Evolutionary conservation across 1,140 invertebrate species (phyloP).

Genomic region (Drosophila kikkawai): DNA sequence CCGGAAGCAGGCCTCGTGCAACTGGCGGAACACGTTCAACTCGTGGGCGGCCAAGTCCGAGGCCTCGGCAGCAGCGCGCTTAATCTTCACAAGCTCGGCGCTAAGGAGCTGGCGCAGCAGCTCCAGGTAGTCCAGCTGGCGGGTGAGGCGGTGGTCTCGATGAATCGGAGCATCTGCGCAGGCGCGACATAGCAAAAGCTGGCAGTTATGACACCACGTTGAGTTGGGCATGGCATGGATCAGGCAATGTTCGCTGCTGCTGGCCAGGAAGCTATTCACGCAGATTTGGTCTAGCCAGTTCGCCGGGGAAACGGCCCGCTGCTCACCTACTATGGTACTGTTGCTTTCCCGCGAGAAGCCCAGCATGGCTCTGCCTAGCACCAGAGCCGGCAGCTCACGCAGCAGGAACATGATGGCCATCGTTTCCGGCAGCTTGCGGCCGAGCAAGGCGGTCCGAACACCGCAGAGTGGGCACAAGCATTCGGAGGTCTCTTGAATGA

Average conservation of each 20-base stretch:
- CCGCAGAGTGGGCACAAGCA: slow-evolving; percentile 89
- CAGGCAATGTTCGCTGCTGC: slow-evolving; percentile 88
- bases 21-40: slow-evolving; percentile 88
- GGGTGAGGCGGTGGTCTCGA: slow-evolving; percentile 88
- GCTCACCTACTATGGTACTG: slow-evolving; percentile 9
- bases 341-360: slow-evolving; percentile 3
- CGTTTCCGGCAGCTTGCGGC: slow-evolving; percentile 87
- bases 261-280: slow-evolving; percentile 24
- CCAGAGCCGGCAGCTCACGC: slow-evolving; percentile 30
- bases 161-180: slow-evolving; percentile 89
- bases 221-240: slow-evolving; percentile 90
- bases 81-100: slow-evolving; percentile 85
- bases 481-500: slow-evolving; percentile 86
- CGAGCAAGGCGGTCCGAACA: slow-evolving; percentile 88
- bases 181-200: slow-evolving; percentile 88
- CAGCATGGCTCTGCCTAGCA: slow-evolving; percentile 34
- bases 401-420: slow-evolving; percentile 87
- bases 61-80: slow-evolving; percentile 88
- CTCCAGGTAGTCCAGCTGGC: slow-evolving; percentile 89
- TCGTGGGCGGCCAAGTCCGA: slow-evolving; percentile 88
- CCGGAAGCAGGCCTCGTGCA: slow-evolving; percentile 87
- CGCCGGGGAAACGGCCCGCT: not conserved
- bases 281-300: slow-evolving; percentile 36
- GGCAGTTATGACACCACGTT: slow-evolving; percentile 90
- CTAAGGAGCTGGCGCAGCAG: slow-evolving; percentile 88